These are phyloP conservation scores for Nannobrachium achirus DNA, from an alignment of 2,113 vertebrate species.

Conservation along the genomic window DNA sequence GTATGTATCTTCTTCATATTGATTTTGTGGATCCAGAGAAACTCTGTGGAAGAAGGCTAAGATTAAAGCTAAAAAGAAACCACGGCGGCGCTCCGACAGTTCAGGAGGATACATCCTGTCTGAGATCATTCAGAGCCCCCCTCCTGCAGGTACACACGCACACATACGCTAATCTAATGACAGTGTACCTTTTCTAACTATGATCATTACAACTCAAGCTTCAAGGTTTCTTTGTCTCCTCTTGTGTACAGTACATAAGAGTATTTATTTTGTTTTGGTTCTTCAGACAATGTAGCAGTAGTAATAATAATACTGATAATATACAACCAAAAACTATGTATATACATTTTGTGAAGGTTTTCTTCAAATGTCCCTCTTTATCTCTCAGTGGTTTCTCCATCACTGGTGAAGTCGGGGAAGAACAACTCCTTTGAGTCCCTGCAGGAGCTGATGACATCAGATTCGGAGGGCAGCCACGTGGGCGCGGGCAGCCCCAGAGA, in stretches of 20 bases:
- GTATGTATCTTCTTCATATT: no score
- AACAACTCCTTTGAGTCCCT: constrained; percentile 91
- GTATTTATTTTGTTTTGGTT: no score
- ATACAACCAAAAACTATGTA: no score
- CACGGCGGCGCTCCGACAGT: constrained; percentile 90
- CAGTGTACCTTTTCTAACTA: no score
- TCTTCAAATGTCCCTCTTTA: background rate
- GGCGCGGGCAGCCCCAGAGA: constrained; percentile 91
- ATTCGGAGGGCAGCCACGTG: constrained; percentile 93
- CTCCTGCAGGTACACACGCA: constrained; percentile 79
- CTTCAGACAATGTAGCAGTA: no score
- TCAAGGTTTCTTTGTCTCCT: no score
- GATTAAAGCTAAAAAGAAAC: constrained; percentile 93
- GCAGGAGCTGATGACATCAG: constrained; percentile 91
- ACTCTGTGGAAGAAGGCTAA: constrained; percentile 89
- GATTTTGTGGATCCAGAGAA: constrained; percentile 78
- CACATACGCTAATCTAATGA: no score
- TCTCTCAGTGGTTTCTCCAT: constrained; percentile 61
- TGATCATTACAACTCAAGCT: no score
- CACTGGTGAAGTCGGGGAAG: constrained; percentile 83
- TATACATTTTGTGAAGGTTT: background rate
- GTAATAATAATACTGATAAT: no score
- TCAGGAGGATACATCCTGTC: constrained; percentile 97
- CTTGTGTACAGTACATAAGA: no score
- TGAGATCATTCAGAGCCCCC: constrained; percentile 91